Evolutionary conservation across 2,113 vertebrate species (phyloP).

Genomic region (Numida meleagris): DNA sequence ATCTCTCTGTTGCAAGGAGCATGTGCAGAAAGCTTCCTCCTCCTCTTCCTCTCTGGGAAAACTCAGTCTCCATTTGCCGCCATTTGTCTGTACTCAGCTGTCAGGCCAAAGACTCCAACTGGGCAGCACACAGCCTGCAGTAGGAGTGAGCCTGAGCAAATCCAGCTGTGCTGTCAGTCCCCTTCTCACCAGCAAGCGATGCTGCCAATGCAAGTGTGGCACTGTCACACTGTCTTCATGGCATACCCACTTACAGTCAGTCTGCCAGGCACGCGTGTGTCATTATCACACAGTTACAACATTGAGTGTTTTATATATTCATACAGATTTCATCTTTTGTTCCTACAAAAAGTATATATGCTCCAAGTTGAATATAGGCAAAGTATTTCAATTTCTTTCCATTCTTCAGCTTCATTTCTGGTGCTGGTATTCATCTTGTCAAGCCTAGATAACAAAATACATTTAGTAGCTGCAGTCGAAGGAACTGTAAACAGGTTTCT

Average conservation of each 20-base stretch:
- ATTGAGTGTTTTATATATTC: neutral
- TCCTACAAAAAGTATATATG: neutral
- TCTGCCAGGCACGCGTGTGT: neutral
- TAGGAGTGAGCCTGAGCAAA: neutral
- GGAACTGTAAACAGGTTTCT: neutral
- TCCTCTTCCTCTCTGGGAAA: neutral
- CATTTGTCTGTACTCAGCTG: neutral
- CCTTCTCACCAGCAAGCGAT: neutral
- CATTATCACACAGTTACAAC: neutral
- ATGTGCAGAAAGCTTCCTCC: neutral
- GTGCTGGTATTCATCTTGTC: constrained; percentile 3
- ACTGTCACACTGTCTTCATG: neutral
- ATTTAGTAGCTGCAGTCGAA: neutral
- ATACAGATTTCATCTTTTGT: neutral
- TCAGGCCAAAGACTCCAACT: neutral
- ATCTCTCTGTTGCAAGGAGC: neutral
- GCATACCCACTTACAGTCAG: neutral
- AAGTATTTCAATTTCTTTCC: neutral
- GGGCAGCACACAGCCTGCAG: neutral
- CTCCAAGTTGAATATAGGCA: neutral
- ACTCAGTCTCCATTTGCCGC: neutral
- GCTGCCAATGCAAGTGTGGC: neutral
- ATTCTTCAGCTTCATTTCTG: neutral
- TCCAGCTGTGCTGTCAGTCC: neutral
- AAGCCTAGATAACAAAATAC: neutral